phyloP scores from a whole-genome alignment of 1,140 invertebrate species.

The Holotrichia oblita region DNA sequence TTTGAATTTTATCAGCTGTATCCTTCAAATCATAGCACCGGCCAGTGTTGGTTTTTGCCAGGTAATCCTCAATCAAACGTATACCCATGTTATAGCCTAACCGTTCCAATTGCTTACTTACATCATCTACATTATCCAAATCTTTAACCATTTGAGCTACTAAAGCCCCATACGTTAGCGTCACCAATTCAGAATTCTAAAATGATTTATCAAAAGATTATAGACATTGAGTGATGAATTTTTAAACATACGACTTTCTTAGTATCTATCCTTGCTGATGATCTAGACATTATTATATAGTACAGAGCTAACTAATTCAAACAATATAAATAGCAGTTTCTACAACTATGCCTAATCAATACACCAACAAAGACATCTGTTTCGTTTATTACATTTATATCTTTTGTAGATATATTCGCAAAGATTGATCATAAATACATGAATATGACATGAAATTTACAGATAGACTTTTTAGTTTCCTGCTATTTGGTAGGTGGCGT shows the following conservation, averaged over 20 bases:
- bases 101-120: constrained; percentile 91
- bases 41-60: constrained; percentile 89
- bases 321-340: not conserved
- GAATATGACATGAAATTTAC: no score
- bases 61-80: constrained; percentile 96
- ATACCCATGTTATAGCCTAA: constrained; percentile 99
- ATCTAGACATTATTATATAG: constrained; percentile 56
- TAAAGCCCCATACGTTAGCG: constrained; percentile 96
- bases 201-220: constrained; percentile 57
- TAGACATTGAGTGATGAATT: constrained; percentile 34
- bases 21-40: constrained; percentile 96
- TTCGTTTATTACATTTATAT: no score
- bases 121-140: constrained; percentile 97
- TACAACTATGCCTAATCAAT: not conserved
- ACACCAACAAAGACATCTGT: no score
- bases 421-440: no score
- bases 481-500: no score
- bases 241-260: constrained; percentile 64
- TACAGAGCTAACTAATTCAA: not conserved
- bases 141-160: constrained; percentile 97
- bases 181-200: constrained; percentile 96
- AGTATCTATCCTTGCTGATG: constrained; percentile 59
- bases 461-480: no score
- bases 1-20: constrained; percentile 94
- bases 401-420: no score